Percentiles rank a stretch among this genome's conserved stretches.
Evolutionary conservation across 2,888 invertebrate species (phyloP).

Genomic region (Odontocolon sp.): DNA sequence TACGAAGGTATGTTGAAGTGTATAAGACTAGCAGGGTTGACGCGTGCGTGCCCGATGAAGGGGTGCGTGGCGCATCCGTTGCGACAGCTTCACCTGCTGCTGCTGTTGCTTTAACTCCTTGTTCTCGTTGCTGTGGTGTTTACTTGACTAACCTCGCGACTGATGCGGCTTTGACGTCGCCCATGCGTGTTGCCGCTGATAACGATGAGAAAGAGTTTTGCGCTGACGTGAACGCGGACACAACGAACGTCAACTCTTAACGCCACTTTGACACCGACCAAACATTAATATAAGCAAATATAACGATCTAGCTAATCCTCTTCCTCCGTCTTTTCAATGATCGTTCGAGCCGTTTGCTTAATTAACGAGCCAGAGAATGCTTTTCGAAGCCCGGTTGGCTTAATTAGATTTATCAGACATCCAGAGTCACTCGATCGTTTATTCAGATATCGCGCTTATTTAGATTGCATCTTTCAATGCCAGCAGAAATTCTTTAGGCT

Average conservation of each 20-base stretch:
- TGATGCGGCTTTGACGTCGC: constrained; percentile 10
- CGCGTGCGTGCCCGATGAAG: constrained; percentile 53
- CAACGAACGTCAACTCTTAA: constrained; percentile 19
- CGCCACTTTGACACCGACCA: constrained; percentile 17
- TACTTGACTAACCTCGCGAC: neutral
- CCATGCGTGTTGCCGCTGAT: constrained; percentile 57
- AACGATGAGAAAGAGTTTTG: constrained; percentile 32
- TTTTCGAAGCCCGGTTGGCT: neutral
- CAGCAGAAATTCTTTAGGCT: constrained; percentile 14
- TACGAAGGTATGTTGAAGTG: constrained; percentile 7
- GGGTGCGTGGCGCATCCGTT: constrained; percentile 64
- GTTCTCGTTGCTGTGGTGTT: constrained; percentile 24
- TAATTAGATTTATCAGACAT: constrained; percentile 44
- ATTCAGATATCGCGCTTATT: constrained; percentile 22
- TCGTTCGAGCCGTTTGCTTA: neutral
- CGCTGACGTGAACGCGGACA: neutral
- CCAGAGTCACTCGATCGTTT: constrained; percentile 17
- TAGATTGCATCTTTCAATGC: constrained; percentile 17
- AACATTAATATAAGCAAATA: neutral
- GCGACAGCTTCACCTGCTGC: constrained; percentile 68
- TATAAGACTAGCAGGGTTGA: constrained; percentile 35
- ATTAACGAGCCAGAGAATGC: constrained; percentile 25
- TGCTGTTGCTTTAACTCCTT: constrained; percentile 23
- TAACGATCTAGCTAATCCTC: neutral
- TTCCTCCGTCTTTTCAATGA: neutral